Evolutionary conservation across 2,888 invertebrate genomes (phyloP), one percentile per base, ranked within the genome.

Genomic region (Malthinus flaveolus): DNA sequence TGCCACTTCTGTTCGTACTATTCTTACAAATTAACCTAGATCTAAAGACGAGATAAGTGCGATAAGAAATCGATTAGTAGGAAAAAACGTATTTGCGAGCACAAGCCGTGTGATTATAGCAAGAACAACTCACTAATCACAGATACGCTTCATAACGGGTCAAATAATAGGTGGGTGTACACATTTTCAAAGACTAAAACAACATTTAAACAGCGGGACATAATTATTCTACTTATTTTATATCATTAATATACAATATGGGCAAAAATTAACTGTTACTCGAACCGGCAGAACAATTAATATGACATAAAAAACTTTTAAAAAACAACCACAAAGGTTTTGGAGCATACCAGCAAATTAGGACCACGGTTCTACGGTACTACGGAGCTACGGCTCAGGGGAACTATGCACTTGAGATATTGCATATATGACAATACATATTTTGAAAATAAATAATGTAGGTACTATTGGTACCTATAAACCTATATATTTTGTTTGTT

Each of bases 141-240:
- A 31, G 44, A 32, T 42, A 49, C 12, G 13, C 11, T 11, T 45
- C 35, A 36, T 46, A 31, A 35, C 54, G 55, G 23, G 55, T 55
- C 42, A 45, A 48, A 49, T 57, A 33, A 52, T 57, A 45, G 57
- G 57, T 52, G 57, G 39, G 57, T 45, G 48, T 47, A 47, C 52
- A 51, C 51, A 34, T 46, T n/a, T n/a, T 31, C 12, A 50, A 51
- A 37, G 39, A 47, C 36, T 50, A 37, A 45, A 45, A 56, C 45
- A 56, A 56, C 56, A 50, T 51, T 50, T 50, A 34, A 57, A 45
- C 57, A 57, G 57, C 57, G 48, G 57, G 57, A 31, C 44, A 47
- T 46, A 57, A 48, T 52, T 52, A 52, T 51, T 48, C 35, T 45
- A 32, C 52, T 35, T 39, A n/a, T 45, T 49, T 42, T 42, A 13